Conservation (phyloP, 2,113 vertebrate species). For the Xiphias gladius region DNA sequence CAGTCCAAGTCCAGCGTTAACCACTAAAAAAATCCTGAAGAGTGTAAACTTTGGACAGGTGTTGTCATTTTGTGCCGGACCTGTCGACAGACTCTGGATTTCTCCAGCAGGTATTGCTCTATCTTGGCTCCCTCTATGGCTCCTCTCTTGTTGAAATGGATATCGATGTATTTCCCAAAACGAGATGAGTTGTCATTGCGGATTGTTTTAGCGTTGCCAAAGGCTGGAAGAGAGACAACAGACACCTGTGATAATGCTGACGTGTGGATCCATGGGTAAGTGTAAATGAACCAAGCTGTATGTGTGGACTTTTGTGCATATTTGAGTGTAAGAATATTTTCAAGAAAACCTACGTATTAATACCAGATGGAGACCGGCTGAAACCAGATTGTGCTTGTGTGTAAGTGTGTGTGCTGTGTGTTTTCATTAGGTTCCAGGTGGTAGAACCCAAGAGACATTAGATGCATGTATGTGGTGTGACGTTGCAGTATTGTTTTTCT, state of each 20-base stretch:
- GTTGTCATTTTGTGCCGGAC: background rate
- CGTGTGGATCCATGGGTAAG: too few species aligned
- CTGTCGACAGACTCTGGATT: constrained; percentile 81
- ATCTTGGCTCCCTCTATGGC: constrained; percentile 84
- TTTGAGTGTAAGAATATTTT: too few species aligned
- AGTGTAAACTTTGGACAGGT: background rate
- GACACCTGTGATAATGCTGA: background rate
- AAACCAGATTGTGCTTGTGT: too few species aligned
- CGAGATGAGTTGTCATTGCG: constrained; percentile 83
- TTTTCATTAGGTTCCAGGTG: too few species aligned
- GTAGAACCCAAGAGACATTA: too few species aligned
- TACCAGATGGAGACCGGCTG: too few species aligned
- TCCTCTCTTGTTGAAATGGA: constrained; percentile 83
- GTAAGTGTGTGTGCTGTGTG: too few species aligned
- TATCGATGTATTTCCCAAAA: constrained; percentile 84
- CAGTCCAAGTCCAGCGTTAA: too few species aligned
- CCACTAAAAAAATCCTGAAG: too few species aligned
- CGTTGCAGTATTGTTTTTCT: too few species aligned
- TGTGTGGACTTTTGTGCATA: background rate
- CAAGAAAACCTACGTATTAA: too few species aligned
- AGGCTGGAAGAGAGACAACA: constrained; percentile 61
- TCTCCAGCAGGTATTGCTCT: constrained; percentile 83
- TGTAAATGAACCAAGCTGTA: background rate
- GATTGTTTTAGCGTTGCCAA: constrained; percentile 81
- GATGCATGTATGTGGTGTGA: too few species aligned